Evolutionary conservation across 2,113 vertebrate genomes (phyloP), one percentile per base, ranked within the genome.

Genomic region (Tichodroma muraria): DNA sequence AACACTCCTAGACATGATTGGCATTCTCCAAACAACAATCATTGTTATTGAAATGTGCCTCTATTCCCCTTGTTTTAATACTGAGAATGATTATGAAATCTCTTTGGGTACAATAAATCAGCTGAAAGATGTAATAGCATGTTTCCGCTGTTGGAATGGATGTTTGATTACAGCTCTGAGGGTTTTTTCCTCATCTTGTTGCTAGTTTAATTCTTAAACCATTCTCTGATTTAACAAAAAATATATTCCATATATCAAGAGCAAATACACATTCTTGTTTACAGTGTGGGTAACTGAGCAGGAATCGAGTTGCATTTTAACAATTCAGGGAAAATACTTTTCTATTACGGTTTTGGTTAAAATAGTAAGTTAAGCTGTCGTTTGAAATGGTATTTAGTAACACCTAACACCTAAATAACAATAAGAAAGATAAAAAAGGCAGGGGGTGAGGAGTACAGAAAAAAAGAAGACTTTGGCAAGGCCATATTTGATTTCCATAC

Each of bases 1-100:
- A 96, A 97, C 90, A 83, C 90, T 96, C 92, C 94, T 92, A 93
- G 96, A 97, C 95, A 97, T 96, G 95, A 97, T 57, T 97, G 96
- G 97, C 97, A 98, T 98, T 98, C 97, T 98, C 98, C 97, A 97
- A 97, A 98, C 97, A 98, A 97, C 97, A 97, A 98, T 98, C 97
- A 98, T 97, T 98, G 98, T 98, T 98, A 98, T 98, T 99, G 98
- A 98, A 98, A 98, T 98, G 97, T 97, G 96, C 97, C 98, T 97
- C 97, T 97, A 98, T 98, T 98, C 98, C 97, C 97, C 96, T 97
- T 97, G 96, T 97, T 98, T 98, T 97, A 98, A 97, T 97, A 97
- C 96, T 90, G 93, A 98, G 96, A 96, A 97, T 97, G 96, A 98
- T 98, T 98, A 98, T 95, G 94, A 97, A 98, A 97, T 97, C 97